Percentiles rank a stretch among this genome's conserved stretches.
phyloP scores from a whole-genome alignment of 2,797 vertebrate genomes.

The Microctenopoma stevenorrisi region DNA sequence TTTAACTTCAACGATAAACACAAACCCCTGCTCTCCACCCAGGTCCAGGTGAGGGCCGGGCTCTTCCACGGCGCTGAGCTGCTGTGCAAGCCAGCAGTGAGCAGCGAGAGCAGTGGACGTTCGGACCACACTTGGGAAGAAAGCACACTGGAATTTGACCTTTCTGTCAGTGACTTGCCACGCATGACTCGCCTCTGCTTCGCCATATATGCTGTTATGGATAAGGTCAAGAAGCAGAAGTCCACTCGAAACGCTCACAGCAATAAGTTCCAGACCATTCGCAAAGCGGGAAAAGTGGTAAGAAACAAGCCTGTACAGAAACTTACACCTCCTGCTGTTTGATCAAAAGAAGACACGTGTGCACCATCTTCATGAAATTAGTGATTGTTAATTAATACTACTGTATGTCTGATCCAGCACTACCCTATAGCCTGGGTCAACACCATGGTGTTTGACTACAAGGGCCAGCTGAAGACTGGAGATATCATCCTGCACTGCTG shows the following conservation, averaged over 20 bases:
- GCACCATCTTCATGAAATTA: background rate
- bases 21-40: background rate
- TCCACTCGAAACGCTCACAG: constrained; percentile 91
- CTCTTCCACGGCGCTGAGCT: constrained; percentile 97
- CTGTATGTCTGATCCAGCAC: constrained; percentile 81
- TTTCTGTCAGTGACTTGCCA: constrained; percentile 91
- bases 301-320: constrained; percentile 16
- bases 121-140: constrained; percentile 92
- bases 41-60: constrained; percentile 97
- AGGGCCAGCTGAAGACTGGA: constrained; percentile 93
- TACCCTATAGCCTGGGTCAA: constrained; percentile 99
- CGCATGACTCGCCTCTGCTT: constrained; percentile 98
- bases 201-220: constrained; percentile 94
- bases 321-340: background rate
- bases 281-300: constrained; percentile 83
- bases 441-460: constrained; percentile 99
- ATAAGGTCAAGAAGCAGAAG: constrained; percentile 96
- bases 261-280: constrained; percentile 95
- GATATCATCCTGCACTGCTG: constrained; percentile 93
- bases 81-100: constrained; percentile 92
- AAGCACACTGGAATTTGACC: constrained; percentile 92
- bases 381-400: background rate
- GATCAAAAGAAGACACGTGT: background rate
- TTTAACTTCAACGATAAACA: background rate
- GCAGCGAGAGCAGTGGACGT: constrained; percentile 91